A percentile compares a stretch with the other conserved stretches of the same genome.
Conservation (phyloP, 2,888 invertebrate genomes). For the Neelides folsomi region DNA sequence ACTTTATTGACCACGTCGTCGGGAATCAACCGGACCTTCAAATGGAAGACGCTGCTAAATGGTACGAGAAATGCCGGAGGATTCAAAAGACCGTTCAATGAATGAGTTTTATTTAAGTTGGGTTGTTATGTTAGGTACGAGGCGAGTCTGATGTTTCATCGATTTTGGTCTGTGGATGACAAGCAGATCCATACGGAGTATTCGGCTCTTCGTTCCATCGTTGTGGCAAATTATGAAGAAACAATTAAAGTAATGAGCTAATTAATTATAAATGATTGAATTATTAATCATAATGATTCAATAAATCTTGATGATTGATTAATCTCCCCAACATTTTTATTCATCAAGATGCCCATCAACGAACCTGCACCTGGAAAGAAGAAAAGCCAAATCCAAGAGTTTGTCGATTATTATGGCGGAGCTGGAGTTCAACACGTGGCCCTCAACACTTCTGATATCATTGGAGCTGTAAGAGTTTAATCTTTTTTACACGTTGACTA, state of each 20-base stretch:
- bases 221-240: slow-evolving; percentile 95
- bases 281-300: too few species aligned
- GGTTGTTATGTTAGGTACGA: slow-evolving; percentile 50
- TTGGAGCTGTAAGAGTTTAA: slow-evolving; percentile 61
- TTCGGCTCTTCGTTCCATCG: slow-evolving; percentile 90
- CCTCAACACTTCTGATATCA: slow-evolving; percentile 85
- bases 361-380: slow-evolving; percentile 89
- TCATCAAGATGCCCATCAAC: slow-evolving; percentile 74
- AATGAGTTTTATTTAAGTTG: too few species aligned
- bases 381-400: slow-evolving; percentile 96
- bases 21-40: slow-evolving; percentile 88
- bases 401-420: slow-evolving; percentile 94
- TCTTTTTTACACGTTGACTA: background rate
- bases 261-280: too few species aligned
- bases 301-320: too few species aligned
- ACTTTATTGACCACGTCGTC: slow-evolving; percentile 92
- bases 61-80: slow-evolving; percentile 45
- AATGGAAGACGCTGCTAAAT: slow-evolving; percentile 80
- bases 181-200: slow-evolving; percentile 88
- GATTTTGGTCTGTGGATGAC: slow-evolving; percentile 99
- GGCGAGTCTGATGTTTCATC: slow-evolving; percentile 56
- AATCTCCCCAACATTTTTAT: too few species aligned
- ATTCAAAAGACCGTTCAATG: too few species aligned
- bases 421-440: slow-evolving; percentile 98
- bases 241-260: slow-evolving; percentile 74